A percentile compares a stretch with the other conserved stretches of the same genome.
Evolutionary conservation across 92 coral and sea anemone genomes (phyloP).

Genomic region (Phenganax subtilis): DNA sequence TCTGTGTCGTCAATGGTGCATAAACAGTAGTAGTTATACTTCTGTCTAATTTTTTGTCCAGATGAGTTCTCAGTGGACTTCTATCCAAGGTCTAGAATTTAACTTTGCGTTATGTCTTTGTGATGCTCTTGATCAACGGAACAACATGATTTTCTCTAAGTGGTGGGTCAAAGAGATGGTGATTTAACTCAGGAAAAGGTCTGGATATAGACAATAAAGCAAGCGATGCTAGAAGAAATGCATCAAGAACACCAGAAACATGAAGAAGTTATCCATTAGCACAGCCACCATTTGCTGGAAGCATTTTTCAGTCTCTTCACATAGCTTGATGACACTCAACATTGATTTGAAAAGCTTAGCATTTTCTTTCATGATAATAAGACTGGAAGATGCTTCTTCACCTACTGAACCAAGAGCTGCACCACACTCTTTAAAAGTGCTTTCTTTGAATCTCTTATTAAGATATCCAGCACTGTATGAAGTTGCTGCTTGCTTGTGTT

Average conservation of each 20-base stretch:
- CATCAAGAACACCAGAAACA: neutral
- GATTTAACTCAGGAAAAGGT: neutral
- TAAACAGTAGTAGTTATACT: neutral
- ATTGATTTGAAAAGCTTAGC: neutral
- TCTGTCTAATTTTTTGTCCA: neutral
- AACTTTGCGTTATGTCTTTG: constrained; percentile 3
- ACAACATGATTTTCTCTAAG: constrained; percentile 3
- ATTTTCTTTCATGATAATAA: neutral
- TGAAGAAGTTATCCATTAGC: constrained; percentile 8
- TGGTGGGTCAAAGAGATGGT: constrained; percentile 5
- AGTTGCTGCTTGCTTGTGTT: constrained; percentile 10
- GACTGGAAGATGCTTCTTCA: neutral
- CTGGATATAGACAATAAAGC: neutral
- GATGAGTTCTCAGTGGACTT: neutral
- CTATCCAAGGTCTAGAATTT: neutral
- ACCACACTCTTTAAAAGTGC: neutral
- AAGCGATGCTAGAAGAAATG: neutral
- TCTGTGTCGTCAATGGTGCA: neutral
- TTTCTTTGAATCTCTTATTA: neutral
- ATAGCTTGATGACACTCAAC: constrained; percentile 17
- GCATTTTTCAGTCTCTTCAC: constrained; percentile 25
- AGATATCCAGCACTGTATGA: constrained; percentile 9
- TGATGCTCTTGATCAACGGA: neutral
- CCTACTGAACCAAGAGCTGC: constrained; percentile 17
- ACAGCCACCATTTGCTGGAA: constrained; percentile 16